A percentile compares a stretch with the other conserved stretches of the same genome.
Evolutionary conservation across 2,113 vertebrate species (phyloP).

Genomic region (Forbesichthys agassizii): DNA sequence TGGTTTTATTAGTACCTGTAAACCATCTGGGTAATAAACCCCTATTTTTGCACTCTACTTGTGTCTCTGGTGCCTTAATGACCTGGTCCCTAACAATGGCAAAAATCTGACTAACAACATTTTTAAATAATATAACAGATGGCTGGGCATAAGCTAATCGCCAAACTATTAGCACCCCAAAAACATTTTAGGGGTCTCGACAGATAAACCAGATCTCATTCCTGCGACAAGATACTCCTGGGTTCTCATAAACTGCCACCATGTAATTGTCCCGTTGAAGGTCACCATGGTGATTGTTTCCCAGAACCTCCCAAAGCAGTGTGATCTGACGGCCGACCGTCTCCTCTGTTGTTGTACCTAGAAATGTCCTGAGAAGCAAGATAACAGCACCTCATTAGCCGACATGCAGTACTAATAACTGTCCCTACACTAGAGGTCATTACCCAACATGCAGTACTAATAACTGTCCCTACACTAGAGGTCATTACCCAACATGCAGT

Average conservation of each 20-base stretch:
- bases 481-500: too few species aligned
- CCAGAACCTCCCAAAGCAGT: conserved; percentile 79
- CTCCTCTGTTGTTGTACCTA: conserved; percentile 82
- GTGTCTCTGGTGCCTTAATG: too few species aligned
- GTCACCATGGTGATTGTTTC: conserved; percentile 26
- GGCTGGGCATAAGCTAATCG: too few species aligned
- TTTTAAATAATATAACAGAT: too few species aligned
- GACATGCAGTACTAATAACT: not conserved
- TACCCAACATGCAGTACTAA: too few species aligned
- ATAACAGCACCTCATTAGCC: conserved; percentile 24
- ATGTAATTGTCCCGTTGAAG: conserved; percentile 72
- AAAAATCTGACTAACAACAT: too few species aligned
- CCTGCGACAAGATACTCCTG: conserved; percentile 73
- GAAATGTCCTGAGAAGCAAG: conserved; percentile 76
- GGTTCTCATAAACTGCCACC: conserved; percentile 84
- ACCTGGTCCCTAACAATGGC: too few species aligned
- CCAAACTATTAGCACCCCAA: not conserved
- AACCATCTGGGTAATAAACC: too few species aligned
- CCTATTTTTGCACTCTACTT: too few species aligned
- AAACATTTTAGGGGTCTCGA: conserved; percentile 38
- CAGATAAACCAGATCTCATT: conserved; percentile 89
- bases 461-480: too few species aligned
- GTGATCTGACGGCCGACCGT: conserved; percentile 78
- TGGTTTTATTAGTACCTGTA: too few species aligned
- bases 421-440: too few species aligned